These are phyloP conservation scores for Synanthedon vespiformis DNA, from an alignment of 2,888 invertebrate species.

Conservation along the genomic window DNA sequence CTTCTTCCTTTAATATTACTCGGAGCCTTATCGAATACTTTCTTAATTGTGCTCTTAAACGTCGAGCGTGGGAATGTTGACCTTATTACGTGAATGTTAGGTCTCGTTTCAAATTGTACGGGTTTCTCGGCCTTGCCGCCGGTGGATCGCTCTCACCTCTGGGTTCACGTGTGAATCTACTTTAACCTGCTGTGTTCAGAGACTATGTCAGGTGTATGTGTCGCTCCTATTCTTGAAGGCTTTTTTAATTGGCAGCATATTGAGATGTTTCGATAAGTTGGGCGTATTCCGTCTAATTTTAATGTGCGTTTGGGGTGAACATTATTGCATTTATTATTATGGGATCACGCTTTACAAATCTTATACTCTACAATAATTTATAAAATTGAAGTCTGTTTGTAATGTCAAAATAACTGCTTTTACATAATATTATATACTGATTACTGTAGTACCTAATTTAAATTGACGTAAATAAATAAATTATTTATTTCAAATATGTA, in stretches of 20 bases:
- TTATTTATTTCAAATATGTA: too few relatives aligned
- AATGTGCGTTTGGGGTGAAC: constrained; percentile 51
- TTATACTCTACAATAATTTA: too few relatives aligned
- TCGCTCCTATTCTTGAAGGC: constrained; percentile 32
- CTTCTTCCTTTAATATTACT: constrained; percentile 25
- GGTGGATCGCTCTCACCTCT: constrained; percentile 66
- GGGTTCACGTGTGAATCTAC: constrained; percentile 66
- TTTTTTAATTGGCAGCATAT: constrained; percentile 48
- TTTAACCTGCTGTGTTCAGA: constrained; percentile 57
- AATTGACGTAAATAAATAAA: too few relatives aligned
- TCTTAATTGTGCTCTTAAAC: constrained; percentile 61
- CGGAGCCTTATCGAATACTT: constrained; percentile 59
- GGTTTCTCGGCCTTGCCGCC: constrained; percentile 61
- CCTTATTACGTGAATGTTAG: constrained; percentile 43
- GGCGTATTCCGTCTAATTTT: constrained; percentile 54
- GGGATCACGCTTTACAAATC: constrained; percentile 49
- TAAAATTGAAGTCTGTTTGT: too few relatives aligned
- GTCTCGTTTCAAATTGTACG: constrained; percentile 42
- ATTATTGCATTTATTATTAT: constrained; percentile 15
- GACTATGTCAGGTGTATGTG: constrained; percentile 45
- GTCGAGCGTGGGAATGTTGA: constrained; percentile 44
- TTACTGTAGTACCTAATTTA: not conserved
- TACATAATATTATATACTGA: too few relatives aligned
- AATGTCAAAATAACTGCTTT: not conserved
- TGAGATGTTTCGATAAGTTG: constrained; percentile 44